phyloP scores from a whole-genome alignment of 2,113 vertebrate genomes.

The Ornithorhynchus anatinus region DNA sequence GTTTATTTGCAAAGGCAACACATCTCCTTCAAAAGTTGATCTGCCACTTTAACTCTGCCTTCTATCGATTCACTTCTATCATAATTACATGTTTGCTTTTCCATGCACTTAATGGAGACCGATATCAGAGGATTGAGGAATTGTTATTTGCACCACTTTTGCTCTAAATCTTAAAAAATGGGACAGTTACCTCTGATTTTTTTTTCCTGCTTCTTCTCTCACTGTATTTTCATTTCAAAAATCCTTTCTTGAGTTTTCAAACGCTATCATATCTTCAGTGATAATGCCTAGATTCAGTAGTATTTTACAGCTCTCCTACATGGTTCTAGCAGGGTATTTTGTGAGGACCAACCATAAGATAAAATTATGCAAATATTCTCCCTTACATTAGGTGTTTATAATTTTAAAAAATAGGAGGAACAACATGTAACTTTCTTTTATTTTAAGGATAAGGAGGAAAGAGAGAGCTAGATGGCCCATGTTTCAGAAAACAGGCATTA shows the following conservation, averaged over 20 bases:
- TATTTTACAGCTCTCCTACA: not conserved
- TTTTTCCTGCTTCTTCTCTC: slow-evolving; percentile 4
- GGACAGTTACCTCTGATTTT: not conserved
- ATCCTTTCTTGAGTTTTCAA: not conserved
- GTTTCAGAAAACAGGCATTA: no score
- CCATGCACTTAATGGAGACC: not conserved
- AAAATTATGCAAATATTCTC: no score
- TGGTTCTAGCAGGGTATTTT: not conserved
- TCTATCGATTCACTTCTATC: slow-evolving; percentile 16
- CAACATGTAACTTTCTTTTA: no score
- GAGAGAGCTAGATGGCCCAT: no score
- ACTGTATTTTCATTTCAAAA: slow-evolving; percentile 27
- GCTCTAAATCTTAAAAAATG: not conserved
- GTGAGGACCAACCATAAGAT: not conserved
- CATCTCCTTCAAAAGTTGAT: slow-evolving; percentile 4
- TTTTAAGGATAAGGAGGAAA: no score
- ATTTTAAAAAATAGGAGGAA: no score
- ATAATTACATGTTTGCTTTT: slow-evolving; percentile 17
- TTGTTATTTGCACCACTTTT: not conserved
- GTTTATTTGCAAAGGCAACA: not conserved
- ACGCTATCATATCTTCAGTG: not conserved
- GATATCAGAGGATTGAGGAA: slow-evolving; percentile 1
- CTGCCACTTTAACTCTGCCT: slow-evolving; percentile 5
- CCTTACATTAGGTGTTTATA: no score
- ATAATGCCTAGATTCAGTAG: not conserved